Percentiles rank a stretch among this genome's conserved stretches.
Evolutionary conservation across 2,888 invertebrate genomes (phyloP).

Genomic region (Aleiodes testaceus): DNA sequence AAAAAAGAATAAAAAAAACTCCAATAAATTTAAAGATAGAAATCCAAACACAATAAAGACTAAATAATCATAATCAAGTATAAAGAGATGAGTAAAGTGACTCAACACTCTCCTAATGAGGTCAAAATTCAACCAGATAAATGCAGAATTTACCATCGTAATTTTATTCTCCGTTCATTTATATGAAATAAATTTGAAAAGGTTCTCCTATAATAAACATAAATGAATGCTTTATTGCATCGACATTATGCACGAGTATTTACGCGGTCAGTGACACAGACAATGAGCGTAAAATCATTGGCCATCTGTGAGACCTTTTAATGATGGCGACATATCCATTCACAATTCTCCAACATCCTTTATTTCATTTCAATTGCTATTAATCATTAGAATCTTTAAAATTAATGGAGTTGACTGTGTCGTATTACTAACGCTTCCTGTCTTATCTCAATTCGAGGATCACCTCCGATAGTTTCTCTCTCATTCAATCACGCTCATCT

Average conservation of each 20-base stretch:
- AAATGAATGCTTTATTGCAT: conserved; percentile 1
- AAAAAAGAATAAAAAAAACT: not conserved
- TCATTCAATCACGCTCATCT: not conserved
- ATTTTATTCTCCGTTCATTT: too few species aligned
- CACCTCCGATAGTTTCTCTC: not conserved
- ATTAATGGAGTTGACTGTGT: too few species aligned
- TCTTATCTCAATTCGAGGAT: conserved; percentile 5
- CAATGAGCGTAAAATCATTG: not conserved
- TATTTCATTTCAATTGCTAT: too few species aligned
- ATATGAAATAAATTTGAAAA: not conserved
- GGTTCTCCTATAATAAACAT: conserved; percentile 4
- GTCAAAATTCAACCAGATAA: too few species aligned
- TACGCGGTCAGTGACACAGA: not conserved
- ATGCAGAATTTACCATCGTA: too few species aligned
- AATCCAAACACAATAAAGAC: too few species aligned
- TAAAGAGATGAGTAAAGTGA: too few species aligned
- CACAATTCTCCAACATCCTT: not conserved
- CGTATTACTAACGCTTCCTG: conserved; percentile 8
- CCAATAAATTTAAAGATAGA: too few species aligned
- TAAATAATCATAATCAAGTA: too few species aligned
- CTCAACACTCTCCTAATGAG: too few species aligned
- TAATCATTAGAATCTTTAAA: too few species aligned
- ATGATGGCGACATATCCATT: not conserved
- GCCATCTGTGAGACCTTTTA: conserved; percentile 18
- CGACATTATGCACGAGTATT: conserved; percentile 8